phyloP scores from a whole-genome alignment of 2,888 invertebrate genomes.

The Muscina levida region DNA sequence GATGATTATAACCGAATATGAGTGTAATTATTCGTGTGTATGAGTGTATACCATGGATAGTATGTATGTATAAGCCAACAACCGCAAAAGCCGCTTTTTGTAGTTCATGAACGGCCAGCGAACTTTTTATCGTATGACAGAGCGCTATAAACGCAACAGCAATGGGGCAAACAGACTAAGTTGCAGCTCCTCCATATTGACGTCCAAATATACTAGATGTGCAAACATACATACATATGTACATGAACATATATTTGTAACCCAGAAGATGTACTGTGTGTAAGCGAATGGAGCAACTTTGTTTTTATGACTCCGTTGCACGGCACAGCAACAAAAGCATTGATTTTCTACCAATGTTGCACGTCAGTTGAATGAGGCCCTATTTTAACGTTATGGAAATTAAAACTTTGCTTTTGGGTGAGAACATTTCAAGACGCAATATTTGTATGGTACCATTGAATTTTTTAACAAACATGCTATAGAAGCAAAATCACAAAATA shows the following conservation, averaged over 20 bases:
- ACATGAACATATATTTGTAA: slow-evolving; percentile 28
- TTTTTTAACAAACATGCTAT: too few species aligned
- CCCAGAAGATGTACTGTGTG: slow-evolving; percentile 30
- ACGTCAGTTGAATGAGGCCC: slow-evolving; percentile 49
- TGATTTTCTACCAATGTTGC: slow-evolving; percentile 52
- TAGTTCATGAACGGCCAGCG: slow-evolving; percentile 69
- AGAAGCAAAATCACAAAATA: too few species aligned
- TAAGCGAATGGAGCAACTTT: slow-evolving; percentile 47
- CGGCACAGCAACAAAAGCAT: slow-evolving; percentile 58
- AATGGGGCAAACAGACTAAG: not conserved
- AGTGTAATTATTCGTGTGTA: slow-evolving; percentile 29
- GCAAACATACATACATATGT: slow-evolving; percentile 1
- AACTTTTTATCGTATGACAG: slow-evolving; percentile 65
- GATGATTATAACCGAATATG: slow-evolving; percentile 43
- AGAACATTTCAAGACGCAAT: too few species aligned
- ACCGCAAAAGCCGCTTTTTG: slow-evolving; percentile 68
- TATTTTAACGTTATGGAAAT: too few species aligned
- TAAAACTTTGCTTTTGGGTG: too few species aligned
- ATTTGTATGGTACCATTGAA: too few species aligned
- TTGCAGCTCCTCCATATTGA: slow-evolving; percentile 35
- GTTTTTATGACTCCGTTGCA: slow-evolving; percentile 57
- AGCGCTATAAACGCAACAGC: slow-evolving; percentile 55
- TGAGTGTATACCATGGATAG: slow-evolving; percentile 27
- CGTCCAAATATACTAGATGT: slow-evolving; percentile 7
- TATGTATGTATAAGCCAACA: slow-evolving; percentile 63